Evolutionary conservation across 2,888 invertebrate species (phyloP).

Genomic region (Carabus problematicus): DNA sequence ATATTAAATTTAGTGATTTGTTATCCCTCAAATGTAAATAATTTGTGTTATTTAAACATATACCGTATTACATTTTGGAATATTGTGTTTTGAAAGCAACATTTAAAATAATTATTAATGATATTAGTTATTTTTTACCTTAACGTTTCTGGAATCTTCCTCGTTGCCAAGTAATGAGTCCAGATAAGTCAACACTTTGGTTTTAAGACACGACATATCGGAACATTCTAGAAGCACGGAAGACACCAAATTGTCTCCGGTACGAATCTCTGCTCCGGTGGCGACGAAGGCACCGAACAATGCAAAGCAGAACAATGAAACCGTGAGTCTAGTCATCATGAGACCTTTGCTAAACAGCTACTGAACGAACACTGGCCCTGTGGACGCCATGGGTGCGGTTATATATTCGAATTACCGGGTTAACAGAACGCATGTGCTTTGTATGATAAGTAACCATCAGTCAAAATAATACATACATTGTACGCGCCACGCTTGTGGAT

Average conservation of each 20-base stretch:
- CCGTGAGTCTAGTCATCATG: conserved; percentile 54
- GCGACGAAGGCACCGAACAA: conserved; percentile 62
- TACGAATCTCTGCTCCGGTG: conserved; percentile 65
- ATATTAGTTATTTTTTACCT: conserved; percentile 49
- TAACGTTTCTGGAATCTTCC: conserved; percentile 66
- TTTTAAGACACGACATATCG: conserved; percentile 76
- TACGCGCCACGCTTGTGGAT: conserved; percentile 46
- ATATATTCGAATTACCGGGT: conserved; percentile 67
- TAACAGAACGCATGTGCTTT: conserved; percentile 58
- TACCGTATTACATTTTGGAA: conserved; percentile 6
- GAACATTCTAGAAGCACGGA: conserved; percentile 77
- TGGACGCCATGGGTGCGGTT: conserved; percentile 67
- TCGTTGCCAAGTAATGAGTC: conserved; percentile 73
- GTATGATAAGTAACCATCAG: conserved; percentile 54
- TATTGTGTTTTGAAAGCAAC: too few species aligned
- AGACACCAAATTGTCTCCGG: conserved; percentile 74
- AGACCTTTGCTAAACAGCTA: conserved; percentile 36
- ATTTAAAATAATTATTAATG: conserved; percentile 2
- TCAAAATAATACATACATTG: conserved; percentile 47
- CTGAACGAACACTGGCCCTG: conserved; percentile 51
- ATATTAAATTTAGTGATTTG: background rate
- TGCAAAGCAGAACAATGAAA: conserved; percentile 62
- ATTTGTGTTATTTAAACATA: conserved; percentile 1
- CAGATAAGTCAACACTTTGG: conserved; percentile 77
- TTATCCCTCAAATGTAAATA: background rate